Percentiles rank a stretch among this genome's conserved stretches.
These are phyloP conservation scores for Leptobrachium leishanense DNA, from an alignment of 2,113 vertebrate species.

Conservation along the genomic window DNA sequence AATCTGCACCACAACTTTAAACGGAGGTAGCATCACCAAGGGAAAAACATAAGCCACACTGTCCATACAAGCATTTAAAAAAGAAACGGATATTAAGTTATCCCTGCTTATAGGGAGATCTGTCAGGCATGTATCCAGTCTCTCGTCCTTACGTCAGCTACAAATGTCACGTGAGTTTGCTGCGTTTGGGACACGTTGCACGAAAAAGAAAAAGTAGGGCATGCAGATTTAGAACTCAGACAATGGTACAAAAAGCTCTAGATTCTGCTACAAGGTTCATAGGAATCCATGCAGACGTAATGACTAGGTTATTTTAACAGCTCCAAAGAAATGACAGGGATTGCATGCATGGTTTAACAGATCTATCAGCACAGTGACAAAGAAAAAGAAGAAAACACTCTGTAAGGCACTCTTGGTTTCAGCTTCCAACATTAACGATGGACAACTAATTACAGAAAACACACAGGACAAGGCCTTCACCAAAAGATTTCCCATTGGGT, in stretches of 20 bases:
- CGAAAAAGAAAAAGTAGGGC: too few relatives aligned
- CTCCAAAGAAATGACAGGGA: neutral
- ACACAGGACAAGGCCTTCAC: neutral
- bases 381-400: neutral
- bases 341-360: neutral
- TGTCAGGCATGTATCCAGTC: too few relatives aligned
- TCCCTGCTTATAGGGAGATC: too few relatives aligned
- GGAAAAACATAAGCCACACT: too few relatives aligned
- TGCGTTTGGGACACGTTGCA: too few relatives aligned
- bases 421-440: neutral
- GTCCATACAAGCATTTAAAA: too few relatives aligned
- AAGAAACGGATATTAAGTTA: too few relatives aligned
- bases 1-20: too few relatives aligned
- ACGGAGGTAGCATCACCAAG: too few relatives aligned
- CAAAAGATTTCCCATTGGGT: neutral
- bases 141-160: too few relatives aligned
- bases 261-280: neutral
- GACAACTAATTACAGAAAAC: neutral
- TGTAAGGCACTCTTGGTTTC: slow-evolving; percentile 42
- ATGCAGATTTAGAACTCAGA: too few relatives aligned
- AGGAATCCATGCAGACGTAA: slow-evolving; percentile 9
- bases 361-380: neutral
- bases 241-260: neutral
- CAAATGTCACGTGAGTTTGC: too few relatives aligned
- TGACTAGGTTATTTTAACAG: neutral